phyloP scores from a whole-genome alignment of 2,797 vertebrate species.

The Hafferia zeledoni region DNA sequence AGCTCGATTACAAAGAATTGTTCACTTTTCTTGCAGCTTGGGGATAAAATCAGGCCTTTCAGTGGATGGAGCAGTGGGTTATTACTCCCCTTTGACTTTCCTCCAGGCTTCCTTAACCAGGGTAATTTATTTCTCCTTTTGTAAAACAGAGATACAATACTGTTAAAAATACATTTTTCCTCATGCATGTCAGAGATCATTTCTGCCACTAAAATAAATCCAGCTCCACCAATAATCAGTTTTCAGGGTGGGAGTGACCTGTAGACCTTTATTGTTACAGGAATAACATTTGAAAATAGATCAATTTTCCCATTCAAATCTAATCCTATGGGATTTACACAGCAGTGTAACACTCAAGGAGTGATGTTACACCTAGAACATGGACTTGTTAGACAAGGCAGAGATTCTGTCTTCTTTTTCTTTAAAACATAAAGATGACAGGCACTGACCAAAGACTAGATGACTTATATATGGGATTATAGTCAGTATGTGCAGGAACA shows the following conservation, averaged over 20 bases:
- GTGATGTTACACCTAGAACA: neutral
- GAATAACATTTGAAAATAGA: neutral
- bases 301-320: conserved; percentile 13
- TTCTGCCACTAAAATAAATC: neutral
- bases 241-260: neutral
- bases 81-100: neutral
- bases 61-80: neutral
- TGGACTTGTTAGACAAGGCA: neutral
- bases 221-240: neutral
- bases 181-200: neutral
- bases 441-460: neutral
- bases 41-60: conserved; percentile 41
- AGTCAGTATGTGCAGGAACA: neutral
- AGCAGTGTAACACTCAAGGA: neutral
- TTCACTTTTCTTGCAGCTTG: conserved; percentile 55
- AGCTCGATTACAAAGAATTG: neutral
- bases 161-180: neutral
- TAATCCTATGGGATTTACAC: neutral
- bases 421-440: neutral
- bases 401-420: neutral
- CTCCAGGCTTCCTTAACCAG: neutral
- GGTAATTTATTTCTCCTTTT: conserved; percentile 8
- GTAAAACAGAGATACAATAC: neutral
- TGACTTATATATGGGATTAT: neutral
- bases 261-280: neutral